Percentiles rank a stretch among this genome's conserved stretches.
These are phyloP conservation scores for Bilobella aurantiaca DNA, from an alignment of 1,140 invertebrate genomes.

Conservation along the genomic window DNA sequence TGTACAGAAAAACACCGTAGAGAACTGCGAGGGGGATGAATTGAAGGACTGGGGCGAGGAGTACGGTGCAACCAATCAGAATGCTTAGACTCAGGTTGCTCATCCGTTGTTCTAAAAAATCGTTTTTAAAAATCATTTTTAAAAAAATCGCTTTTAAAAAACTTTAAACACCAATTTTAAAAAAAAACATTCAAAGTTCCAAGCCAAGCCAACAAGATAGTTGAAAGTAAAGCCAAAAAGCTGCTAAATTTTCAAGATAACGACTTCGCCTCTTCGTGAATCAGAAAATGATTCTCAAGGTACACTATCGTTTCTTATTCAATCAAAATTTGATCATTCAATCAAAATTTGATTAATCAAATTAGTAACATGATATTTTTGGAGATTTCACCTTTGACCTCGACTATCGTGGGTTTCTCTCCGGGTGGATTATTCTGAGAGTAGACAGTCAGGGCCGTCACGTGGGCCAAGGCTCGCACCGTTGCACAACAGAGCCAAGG, in stretches of 20 bases:
- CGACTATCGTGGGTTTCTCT: conserved; percentile 31
- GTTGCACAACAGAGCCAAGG: conserved; percentile 47
- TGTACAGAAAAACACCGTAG: conserved; percentile 57
- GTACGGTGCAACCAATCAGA: conserved; percentile 65
- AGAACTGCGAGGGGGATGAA: conserved; percentile 49
- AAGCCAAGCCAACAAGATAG: not conserved
- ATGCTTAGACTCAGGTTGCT: conserved; percentile 62
- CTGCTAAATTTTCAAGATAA: too few relatives aligned
- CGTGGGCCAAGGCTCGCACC: conserved; percentile 35
- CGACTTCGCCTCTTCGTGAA: too few relatives aligned
- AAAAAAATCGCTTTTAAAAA: too few relatives aligned
- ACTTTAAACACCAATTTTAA: not conserved
- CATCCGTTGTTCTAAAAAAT: conserved; percentile 59
- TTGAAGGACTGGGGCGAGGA: conserved; percentile 64
- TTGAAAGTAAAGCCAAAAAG: not conserved
- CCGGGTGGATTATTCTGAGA: conserved; percentile 33
- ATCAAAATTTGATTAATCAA: too few relatives aligned
- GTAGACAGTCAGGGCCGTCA: conserved; percentile 32
- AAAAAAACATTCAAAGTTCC: not conserved
- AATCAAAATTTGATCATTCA: too few relatives aligned
- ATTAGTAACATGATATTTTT: too few relatives aligned
- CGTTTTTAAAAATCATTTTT: not conserved
- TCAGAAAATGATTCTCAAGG: too few relatives aligned
- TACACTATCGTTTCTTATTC: too few relatives aligned
- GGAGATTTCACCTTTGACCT: conserved; percentile 20